These are phyloP conservation scores for Platorchestia sp. DNA, from an alignment of 1,140 invertebrate genomes.

Conservation along the genomic window DNA sequence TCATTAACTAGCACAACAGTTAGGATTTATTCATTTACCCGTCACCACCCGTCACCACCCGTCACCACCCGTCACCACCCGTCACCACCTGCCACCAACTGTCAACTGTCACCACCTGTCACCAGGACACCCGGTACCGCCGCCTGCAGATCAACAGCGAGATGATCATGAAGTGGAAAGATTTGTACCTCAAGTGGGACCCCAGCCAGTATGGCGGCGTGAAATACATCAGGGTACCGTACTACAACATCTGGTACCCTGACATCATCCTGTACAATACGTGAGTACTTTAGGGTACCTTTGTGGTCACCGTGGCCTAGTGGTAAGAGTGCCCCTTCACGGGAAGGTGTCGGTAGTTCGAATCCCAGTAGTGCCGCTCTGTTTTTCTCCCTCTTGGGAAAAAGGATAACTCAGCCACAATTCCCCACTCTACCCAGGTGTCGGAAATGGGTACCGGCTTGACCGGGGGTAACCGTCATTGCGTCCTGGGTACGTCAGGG, in stretches of 20 bases:
- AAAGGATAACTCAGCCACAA: too few species aligned
- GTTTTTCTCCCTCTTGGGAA: too few species aligned
- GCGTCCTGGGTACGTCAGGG: too few species aligned
- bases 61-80: not conserved
- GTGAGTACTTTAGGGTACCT: constrained; percentile 24
- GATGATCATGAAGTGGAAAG: constrained; percentile 57
- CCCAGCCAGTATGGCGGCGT: constrained; percentile 42
- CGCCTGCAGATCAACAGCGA: constrained; percentile 55
- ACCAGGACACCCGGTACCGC: constrained; percentile 39
- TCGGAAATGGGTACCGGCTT: too few species aligned
- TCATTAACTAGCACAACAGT: too few species aligned
- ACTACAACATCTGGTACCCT: constrained; percentile 56
- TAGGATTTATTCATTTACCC: too few species aligned
- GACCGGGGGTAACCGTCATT: too few species aligned
- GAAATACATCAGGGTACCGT: constrained; percentile 7
- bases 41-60: not conserved
- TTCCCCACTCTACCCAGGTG: too few species aligned
- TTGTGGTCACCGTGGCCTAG: not conserved
- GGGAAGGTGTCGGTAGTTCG: too few species aligned
- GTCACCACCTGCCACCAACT: not conserved
- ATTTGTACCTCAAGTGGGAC: constrained; percentile 52
- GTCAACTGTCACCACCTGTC: not conserved
- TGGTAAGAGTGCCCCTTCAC: too few species aligned
- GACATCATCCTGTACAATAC: constrained; percentile 58
- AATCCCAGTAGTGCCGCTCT: too few species aligned